Evolutionary conservation across 1,140 invertebrate genomes (phyloP).

Genomic region (Ruditapes philippinarum): DNA sequence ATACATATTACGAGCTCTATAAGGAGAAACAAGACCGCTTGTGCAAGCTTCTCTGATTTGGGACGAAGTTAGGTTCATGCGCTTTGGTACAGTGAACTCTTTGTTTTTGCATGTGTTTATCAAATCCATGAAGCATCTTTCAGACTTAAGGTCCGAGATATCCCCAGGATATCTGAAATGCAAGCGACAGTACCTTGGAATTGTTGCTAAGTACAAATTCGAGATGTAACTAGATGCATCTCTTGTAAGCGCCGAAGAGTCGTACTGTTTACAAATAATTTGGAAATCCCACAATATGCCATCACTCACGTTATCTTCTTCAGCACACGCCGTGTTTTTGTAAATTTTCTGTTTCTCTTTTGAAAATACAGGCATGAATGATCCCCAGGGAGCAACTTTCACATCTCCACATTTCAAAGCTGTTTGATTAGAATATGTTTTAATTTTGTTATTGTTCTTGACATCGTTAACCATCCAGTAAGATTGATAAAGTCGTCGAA

Average conservation of each 20-base stretch:
- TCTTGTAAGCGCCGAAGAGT: neutral
- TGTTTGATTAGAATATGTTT: neutral
- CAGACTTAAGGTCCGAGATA: neutral
- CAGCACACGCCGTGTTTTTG: neutral
- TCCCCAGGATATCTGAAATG: neutral
- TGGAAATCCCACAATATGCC: neutral
- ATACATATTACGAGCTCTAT: neutral
- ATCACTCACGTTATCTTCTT: neutral
- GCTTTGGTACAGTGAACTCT: neutral
- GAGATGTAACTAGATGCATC: neutral
- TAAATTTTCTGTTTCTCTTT: neutral
- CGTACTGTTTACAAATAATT: neutral
- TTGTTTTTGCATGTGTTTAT: neutral
- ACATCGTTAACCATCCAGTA: neutral
- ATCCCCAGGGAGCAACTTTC: neutral
- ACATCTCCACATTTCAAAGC: neutral
- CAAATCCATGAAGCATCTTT: neutral
- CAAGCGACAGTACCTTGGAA: neutral
- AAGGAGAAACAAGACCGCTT: neutral
- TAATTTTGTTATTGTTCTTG: neutral
- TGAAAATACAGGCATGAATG: neutral
- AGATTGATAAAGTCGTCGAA: neutral
- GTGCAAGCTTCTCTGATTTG: neutral
- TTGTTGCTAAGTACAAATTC: neutral
- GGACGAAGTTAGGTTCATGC: neutral